Evolutionary conservation across 1,140 invertebrate genomes (phyloP).

Genomic region (Cyphomyrmex costatus): DNA sequence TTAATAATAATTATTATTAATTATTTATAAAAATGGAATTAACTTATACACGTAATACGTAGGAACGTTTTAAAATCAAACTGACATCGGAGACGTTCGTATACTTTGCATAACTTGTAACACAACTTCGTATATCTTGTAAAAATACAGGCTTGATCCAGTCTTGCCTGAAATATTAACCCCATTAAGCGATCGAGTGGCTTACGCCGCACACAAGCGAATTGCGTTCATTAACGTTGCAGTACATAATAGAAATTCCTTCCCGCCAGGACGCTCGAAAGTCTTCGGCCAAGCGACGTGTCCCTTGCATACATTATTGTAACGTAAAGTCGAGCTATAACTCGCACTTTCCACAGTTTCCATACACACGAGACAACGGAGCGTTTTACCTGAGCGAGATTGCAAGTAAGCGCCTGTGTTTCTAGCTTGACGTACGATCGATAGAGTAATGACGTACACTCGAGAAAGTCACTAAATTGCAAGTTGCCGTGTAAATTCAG

Average conservation of each 20-base stretch:
- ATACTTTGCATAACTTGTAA: neutral
- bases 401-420: conserved; percentile 11
- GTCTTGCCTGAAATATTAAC: conserved; percentile 14
- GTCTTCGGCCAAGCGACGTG: conserved; percentile 9
- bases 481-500: conserved; percentile 38
- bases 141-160: neutral
- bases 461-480: conserved; percentile 40
- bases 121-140: neutral
- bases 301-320: conserved; percentile 16
- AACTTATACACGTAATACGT: neutral
- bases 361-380: neutral
- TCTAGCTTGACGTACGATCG: conserved; percentile 16
- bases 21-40: neutral
- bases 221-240: conserved; percentile 23
- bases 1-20: too few species aligned
- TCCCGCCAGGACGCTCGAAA: conserved; percentile 32
- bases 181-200: conserved; percentile 1
- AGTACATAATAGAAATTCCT: conserved; percentile 40
- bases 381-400: conserved; percentile 17
- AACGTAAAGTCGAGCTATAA: conserved; percentile 9
- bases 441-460: conserved; percentile 20
- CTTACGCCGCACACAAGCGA: neutral
- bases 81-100: neutral
- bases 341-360: conserved; percentile 41
- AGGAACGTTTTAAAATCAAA: neutral